Conservation (phyloP, 1,140 invertebrate species). For the Papilio polyxenes region DNA sequence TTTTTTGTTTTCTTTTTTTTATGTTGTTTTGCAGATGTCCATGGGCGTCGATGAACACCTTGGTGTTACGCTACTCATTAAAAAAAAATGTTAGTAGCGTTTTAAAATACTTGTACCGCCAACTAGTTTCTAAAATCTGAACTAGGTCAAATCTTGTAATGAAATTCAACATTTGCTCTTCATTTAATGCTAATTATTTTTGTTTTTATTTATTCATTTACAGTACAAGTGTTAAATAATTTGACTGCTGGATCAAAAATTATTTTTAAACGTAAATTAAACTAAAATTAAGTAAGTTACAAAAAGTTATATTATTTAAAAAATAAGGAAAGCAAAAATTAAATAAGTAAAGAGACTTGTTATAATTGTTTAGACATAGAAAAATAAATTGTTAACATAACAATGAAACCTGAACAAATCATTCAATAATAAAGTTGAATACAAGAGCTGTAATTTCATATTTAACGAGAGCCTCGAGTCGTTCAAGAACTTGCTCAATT, state of each 20-base stretch:
- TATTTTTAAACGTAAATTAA: too few relatives aligned
- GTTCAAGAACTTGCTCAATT: slow-evolving; percentile 18
- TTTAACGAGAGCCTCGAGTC: not conserved
- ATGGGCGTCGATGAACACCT: too few relatives aligned
- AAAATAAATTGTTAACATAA: not conserved
- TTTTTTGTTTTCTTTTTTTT: too few relatives aligned
- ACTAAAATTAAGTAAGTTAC: too few relatives aligned
- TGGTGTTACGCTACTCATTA: too few relatives aligned
- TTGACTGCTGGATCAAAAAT: too few relatives aligned
- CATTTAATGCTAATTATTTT: not conserved
- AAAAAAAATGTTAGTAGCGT: not conserved
- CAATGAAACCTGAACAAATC: slow-evolving; percentile 12
- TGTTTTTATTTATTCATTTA: too few relatives aligned
- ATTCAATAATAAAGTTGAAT: slow-evolving; percentile 12
- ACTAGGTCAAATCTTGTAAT: not conserved
- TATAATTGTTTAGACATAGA: not conserved
- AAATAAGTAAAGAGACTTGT: too few relatives aligned
- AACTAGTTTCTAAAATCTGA: not conserved
- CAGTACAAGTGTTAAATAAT: too few relatives aligned
- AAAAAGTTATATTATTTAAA: too few relatives aligned
- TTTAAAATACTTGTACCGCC: not conserved
- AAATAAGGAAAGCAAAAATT: not conserved
- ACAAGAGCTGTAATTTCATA: slow-evolving; percentile 30
- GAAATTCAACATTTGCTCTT: not conserved
- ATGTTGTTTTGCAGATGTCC: too few relatives aligned